Evolutionary conservation across 2,888 invertebrate genomes (phyloP).

Genomic region (Philereme transversata): DNA sequence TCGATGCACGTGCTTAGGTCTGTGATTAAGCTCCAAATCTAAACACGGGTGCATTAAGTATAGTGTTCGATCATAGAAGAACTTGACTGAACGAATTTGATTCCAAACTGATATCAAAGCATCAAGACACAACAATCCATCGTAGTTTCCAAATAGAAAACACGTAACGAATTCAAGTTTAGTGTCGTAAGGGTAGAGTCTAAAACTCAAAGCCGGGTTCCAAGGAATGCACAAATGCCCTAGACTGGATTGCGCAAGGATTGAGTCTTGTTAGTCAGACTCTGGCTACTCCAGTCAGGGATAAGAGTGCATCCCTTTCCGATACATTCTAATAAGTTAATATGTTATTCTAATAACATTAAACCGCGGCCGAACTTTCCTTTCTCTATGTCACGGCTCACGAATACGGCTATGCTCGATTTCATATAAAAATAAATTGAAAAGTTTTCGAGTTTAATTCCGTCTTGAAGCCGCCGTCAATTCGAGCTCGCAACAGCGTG

Average conservation of each 20-base stretch:
- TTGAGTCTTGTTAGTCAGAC: conserved; percentile 31
- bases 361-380: conserved; percentile 46
- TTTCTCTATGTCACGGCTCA: conserved; percentile 51
- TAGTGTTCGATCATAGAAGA: no score
- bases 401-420: conserved; percentile 63
- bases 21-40: no score
- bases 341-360: no score
- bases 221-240: conserved; percentile 19
- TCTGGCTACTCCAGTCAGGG: conserved; percentile 12
- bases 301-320: conserved; percentile 24
- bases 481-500: conserved; percentile 70
- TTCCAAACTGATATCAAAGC: conserved; percentile 18
- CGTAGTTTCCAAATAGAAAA: conserved; percentile 58
- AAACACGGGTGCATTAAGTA: no score
- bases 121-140: conserved; percentile 41
- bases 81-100: no score
- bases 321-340: conserved; percentile 25
- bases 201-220: conserved; percentile 49
- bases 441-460: conserved; percentile 80
- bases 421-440: conserved; percentile 76
- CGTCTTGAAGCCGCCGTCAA: conserved; percentile 69
- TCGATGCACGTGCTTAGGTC: no score
- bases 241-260: conserved; percentile 29
- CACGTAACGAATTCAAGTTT: conserved; percentile 79
- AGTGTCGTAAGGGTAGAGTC: conserved; percentile 59